Evolutionary conservation across 2,888 invertebrate genomes (phyloP), one percentile per base, ranked within the genome.

Genomic region (Argyresthia albistria): DNA sequence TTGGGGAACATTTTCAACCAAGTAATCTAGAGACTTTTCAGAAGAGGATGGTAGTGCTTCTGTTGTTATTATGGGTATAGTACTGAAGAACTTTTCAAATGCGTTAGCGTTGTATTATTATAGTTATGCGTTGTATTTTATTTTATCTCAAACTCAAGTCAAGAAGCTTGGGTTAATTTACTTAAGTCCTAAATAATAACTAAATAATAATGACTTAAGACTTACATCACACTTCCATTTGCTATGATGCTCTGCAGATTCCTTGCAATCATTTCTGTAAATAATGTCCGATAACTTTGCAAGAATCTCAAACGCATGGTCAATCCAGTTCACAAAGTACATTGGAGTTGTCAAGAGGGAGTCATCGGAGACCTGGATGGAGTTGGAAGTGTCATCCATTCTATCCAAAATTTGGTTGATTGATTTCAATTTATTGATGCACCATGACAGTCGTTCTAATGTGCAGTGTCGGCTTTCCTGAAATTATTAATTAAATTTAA

Each of bases 301-400:
- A 2, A 87, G 70, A 43, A 79, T 61, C 52, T 81, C 80, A 71
- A 86, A 83, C 53, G 83, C 80, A 57, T 82, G 78, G 57, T 87
- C 87, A 57, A 87, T 83, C 87, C 87, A 87, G 59, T 84, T 83
- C 6, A 87, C 80, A 72, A 87, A 87, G 59, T 83, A 80, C 80
- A 86, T 81, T 3, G 72, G 70, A 10, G 73, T 67, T 0, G 63
- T 55, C 54, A 76, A 65, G 1, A 78, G 60, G 0, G 77, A 72
- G 15, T 75, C 66, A 57, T 76, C 61, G 4, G 58, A 52, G 55
- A 64, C 35, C 37, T 69, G 57, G 52, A 62, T 55, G 15, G 59
- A 46, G 6, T 56, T 52, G 54, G 35, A 35, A 55, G 46, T 37
- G 35, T 45, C 4, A 50, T 54, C 12, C 39, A 37, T 51, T 52